Base-by-base conservation (phyloP, 2,888 invertebrate species). In the Trissoscelio sp. region DNA sequence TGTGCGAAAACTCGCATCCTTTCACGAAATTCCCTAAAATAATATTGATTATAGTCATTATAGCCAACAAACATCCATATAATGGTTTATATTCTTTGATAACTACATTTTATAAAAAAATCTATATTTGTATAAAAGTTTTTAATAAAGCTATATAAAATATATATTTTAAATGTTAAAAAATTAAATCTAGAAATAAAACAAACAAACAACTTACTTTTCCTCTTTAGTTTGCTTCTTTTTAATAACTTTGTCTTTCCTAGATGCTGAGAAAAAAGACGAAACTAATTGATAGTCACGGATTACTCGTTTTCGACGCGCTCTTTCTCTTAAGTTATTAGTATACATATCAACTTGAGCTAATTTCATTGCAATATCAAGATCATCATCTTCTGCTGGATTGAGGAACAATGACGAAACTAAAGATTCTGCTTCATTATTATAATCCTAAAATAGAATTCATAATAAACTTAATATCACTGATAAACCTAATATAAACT, bases 291-390 rank as follows among this genome's bases (percentile, higher is more conserved):
- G 97, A 92, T 96, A 98, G 91, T 98, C 98, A 60, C 97, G 93
- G 12, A 97, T 97, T 66, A 98, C 94, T 67, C 97, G 93, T 94
- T 98, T 98, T 90, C 98, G 93, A 84, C 97, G 93, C 46, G 96
- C 96, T 82, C 98, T 93, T 90, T 98, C 98, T 62, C 97, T 92
- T 62, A 98, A 91, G 83, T 96, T 93, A 79, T 96, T 93, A 3
- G 95, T 95, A 89, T 98, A 98, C 93, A 97, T 97, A 89, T 98
- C 98, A 74, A 98, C 97, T 92, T 98, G 96, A 20, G 97, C 96
- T 85, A 98, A 92, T 92, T 98, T 98, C 31, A 98, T 92, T 79
- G 96, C 96, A 88, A 96, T 95, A 92, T 98, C 98, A 82, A 97
- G 93, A 86, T 98, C 97, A 87, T 96, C 95, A 91, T 98, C 98